A percentile compares a stretch with the other conserved stretches of the same genome.
phyloP scores from a whole-genome alignment of 1,140 invertebrate species.

The Zelostemma sp. region DNA sequence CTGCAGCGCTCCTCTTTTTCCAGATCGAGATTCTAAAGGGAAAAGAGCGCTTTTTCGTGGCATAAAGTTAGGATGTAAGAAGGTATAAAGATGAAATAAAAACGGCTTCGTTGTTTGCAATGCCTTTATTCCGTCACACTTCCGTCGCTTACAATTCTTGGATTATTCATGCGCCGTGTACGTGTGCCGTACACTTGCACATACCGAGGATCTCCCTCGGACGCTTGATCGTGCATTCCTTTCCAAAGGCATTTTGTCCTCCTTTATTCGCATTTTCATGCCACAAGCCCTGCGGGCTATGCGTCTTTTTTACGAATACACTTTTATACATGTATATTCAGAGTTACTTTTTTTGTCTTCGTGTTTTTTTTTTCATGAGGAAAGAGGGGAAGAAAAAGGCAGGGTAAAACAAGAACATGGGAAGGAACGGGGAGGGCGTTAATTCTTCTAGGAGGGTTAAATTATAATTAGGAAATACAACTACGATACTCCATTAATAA shows the following conservation, averaged over 20 bases:
- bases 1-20: background rate
- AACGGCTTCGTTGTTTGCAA: constrained; percentile 43
- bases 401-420: constrained; percentile 42
- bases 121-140: constrained; percentile 61
- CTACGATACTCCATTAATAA: constrained; percentile 68
- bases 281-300: constrained; percentile 45
- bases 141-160: constrained; percentile 54
- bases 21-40: constrained; percentile 50
- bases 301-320: constrained; percentile 56
- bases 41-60: no score
- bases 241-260: constrained; percentile 37
- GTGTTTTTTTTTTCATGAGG: constrained; percentile 38
- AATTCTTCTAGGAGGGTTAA: constrained; percentile 63
- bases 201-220: constrained; percentile 18
- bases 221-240: constrained; percentile 16
- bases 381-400: constrained; percentile 39
- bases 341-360: constrained; percentile 52
- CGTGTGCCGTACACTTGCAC: constrained; percentile 16
- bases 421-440: constrained; percentile 43
- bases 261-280: constrained; percentile 44
- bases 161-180: constrained; percentile 33
- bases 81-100: no score
- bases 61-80: no score
- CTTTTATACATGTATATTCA: constrained; percentile 57
- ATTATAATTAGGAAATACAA: constrained; percentile 67